Conservation (phyloP, 2,113 vertebrate species). For the Stictonetta naevosa region DNA sequence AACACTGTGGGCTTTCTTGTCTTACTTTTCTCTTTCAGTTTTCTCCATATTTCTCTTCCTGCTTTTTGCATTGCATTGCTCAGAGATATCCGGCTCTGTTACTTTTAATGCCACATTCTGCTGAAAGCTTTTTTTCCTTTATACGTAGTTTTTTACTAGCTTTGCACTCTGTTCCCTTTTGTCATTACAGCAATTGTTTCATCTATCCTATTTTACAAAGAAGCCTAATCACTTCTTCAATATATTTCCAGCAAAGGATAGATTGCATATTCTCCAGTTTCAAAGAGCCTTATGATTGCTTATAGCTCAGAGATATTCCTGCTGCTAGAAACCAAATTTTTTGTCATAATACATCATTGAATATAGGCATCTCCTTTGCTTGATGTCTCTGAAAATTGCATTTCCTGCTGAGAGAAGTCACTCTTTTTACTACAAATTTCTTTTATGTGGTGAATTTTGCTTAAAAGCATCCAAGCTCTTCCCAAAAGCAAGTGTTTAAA, state of each 20-base stretch:
- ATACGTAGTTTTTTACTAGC: neutral
- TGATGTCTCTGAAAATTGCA: slow-evolving; percentile 37
- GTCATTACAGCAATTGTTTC: slow-evolving; percentile 13
- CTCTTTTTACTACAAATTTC: slow-evolving; percentile 28
- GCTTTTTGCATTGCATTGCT: neutral
- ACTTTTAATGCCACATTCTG: neutral
- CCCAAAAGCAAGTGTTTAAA: slow-evolving; percentile 36
- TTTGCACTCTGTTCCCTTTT: neutral
- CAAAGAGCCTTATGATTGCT: slow-evolving; percentile 32
- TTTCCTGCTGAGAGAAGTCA: slow-evolving; percentile 37
- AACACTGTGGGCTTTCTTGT: neutral
- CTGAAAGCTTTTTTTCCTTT: neutral
- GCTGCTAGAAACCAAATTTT: slow-evolving; percentile 43
- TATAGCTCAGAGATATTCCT: slow-evolving; percentile 15
- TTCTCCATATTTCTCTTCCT: neutral
- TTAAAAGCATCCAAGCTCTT: slow-evolving; percentile 42
- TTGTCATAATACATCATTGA: slow-evolving; percentile 38
- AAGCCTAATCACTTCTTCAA: slow-evolving; percentile 13
- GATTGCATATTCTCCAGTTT: slow-evolving; percentile 18
- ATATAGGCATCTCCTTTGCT: slow-evolving; percentile 22
- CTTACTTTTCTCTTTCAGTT: neutral
- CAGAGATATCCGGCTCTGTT: neutral
- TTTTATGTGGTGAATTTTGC: slow-evolving; percentile 32
- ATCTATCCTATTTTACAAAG: neutral
- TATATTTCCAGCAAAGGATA: neutral